These are phyloP conservation scores for Pyralis farinalis DNA, from an alignment of 2,888 invertebrate species.

Conservation along the genomic window DNA sequence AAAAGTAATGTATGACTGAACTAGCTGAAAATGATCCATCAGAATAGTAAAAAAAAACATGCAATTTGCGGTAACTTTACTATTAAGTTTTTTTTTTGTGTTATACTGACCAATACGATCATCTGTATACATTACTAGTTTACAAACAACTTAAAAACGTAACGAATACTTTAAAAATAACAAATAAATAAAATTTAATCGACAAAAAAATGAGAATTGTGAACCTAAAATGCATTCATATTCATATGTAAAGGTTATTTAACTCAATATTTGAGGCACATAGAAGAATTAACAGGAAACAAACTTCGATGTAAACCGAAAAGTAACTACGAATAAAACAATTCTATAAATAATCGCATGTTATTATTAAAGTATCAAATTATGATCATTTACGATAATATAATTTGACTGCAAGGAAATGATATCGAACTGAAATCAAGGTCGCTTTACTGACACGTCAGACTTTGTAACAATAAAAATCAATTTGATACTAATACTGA, in stretches of 20 bases:
- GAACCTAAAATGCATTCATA: no score
- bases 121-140: no score
- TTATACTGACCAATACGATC: no score
- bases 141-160: no score
- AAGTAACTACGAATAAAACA: constrained; percentile 5
- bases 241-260: not conserved
- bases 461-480: constrained; percentile 19
- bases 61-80: no score
- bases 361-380: constrained; percentile 26
- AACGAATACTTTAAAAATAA: no score
- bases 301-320: not conserved
- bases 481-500: constrained; percentile 21
- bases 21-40: no score
- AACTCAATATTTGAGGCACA: not conserved
- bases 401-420: constrained; percentile 59
- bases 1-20: no score
- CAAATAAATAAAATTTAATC: no score
- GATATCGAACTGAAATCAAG: constrained; percentile 59
- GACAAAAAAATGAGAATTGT: no score
- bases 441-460: constrained; percentile 36
- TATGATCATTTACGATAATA: constrained; percentile 24
- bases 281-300: constrained; percentile 2
- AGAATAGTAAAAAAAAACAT: no score
- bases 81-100: no score
- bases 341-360: constrained; percentile 5